These are phyloP conservation scores for Junco hyemalis DNA, from an alignment of 2,113 vertebrate species.

Conservation along the genomic window DNA sequence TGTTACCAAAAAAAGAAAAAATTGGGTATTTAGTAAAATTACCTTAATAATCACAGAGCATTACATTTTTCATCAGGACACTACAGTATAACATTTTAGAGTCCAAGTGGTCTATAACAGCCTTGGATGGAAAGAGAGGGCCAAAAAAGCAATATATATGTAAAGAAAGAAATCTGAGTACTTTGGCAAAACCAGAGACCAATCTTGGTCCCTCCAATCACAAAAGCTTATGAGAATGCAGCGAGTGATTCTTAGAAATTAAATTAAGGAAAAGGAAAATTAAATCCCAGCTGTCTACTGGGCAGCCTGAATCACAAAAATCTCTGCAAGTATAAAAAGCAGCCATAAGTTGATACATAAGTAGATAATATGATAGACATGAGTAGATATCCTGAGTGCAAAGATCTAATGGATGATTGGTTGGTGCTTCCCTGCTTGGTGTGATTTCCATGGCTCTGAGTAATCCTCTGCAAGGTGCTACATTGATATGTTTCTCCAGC, in stretches of 20 bases:
- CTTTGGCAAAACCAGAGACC: not conserved
- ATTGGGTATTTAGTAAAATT: not conserved
- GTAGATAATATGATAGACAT: not conserved
- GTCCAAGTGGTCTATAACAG: not conserved
- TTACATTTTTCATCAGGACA: not conserved
- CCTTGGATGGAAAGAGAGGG: not conserved
- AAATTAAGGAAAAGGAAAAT: not conserved
- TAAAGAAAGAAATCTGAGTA: not conserved
- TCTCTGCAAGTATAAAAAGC: not conserved
- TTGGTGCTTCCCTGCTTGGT: not conserved
- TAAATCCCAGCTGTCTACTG: not conserved
- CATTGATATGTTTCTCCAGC: not conserved
- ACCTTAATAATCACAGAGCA: not conserved
- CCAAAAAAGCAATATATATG: not conserved
- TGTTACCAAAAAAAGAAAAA: not conserved
- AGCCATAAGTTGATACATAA: not conserved
- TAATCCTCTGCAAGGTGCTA: not conserved
- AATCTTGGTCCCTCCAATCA: not conserved
- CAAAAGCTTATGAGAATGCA: not conserved
- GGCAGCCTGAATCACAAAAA: not conserved
- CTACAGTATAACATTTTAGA: not conserved
- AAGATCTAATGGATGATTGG: not conserved
- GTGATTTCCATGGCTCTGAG: not conserved
- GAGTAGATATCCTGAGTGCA: not conserved
- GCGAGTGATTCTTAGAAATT: not conserved